Base-by-base conservation (phyloP, 2,888 invertebrate genomes). In the Tholera decimalis region DNA sequence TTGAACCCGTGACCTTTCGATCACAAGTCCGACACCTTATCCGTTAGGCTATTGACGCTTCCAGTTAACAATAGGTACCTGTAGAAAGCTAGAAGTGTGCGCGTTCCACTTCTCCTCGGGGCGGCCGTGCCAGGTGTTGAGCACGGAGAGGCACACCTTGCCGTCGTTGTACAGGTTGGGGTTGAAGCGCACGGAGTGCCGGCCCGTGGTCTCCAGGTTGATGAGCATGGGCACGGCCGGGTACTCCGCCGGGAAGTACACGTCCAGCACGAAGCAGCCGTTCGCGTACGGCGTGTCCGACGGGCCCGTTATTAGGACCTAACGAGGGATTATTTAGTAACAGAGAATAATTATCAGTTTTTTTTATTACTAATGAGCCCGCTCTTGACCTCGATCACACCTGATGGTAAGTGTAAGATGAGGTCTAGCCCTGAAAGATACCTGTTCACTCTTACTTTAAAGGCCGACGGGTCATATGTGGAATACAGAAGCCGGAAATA, bases 71-170 rank as follows among this genome's bases (percentile, higher is more conserved):
- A 39, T 3, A 7, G 39, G 18, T 73, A 96, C 97, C 96, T 98
- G 98, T 70, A 99, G 96, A 88, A 99, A 98, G 91, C 98, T 98
- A 47, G 98, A 99, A 0, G 99, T 99, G 91, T 98, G 98, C 71
- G 99, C 98, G 94, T 98, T 99, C 99, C 99, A 99, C 91, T 99
- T 98, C 93, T 99, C 99, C 93, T 99, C 99, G 26, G 99, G 99
- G 58, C 99, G 96, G 8, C 99, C 99, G 91, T 99, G 99, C 99
- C 99, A 99, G 3, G 99, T 99, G 94, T 99, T 99, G 77, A 99
- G 96, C 77, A 99, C 98, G 80, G 98, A 98, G 88, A 99, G 97
- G 92, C 99, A 99, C 85, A 95, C 95, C 96, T 99, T 99, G 77
- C 99, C 99, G 94, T 99, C 99, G 96, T 98, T 98, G 93, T 98